Conservation (phyloP, 2,113 vertebrate genomes). For the Leptocoma aspasia region DNA sequence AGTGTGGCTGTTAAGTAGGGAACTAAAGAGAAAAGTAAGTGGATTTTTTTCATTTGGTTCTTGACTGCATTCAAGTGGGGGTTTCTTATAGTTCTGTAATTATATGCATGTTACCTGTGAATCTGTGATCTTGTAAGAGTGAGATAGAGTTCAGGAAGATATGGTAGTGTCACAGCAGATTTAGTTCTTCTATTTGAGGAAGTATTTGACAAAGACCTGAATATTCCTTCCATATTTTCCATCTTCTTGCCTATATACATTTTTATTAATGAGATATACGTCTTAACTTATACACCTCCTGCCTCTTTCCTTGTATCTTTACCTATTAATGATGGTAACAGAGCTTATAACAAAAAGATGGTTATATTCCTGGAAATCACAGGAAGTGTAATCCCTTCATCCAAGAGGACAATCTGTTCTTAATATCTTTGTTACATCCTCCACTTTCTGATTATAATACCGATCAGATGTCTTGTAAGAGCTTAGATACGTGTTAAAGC, state of each 20-base stretch:
- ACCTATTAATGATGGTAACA: not conserved
- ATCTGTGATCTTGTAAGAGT: not conserved
- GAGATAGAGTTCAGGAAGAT: not conserved
- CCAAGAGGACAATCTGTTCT: not conserved
- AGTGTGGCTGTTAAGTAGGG: not conserved
- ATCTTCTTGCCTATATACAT: not conserved
- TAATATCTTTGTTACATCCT: not conserved
- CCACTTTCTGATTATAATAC: not conserved
- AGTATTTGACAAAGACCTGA: not conserved
- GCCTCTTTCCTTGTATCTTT: not conserved
- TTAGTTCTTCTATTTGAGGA: not conserved
- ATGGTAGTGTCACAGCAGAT: not conserved
- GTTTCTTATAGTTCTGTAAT: not conserved
- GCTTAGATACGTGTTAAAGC: not conserved
- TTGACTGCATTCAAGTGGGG: not conserved
- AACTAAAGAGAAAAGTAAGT: not conserved
- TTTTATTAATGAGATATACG: not conserved
- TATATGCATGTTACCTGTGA: not conserved
- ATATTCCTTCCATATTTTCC: not conserved
- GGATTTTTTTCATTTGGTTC: not conserved
- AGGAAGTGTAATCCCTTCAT: not conserved
- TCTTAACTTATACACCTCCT: not conserved
- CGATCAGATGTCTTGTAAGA: not conserved
- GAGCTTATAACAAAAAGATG: not conserved
- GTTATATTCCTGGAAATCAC: not conserved